phyloP scores from a whole-genome alignment of 2,797 vertebrate genomes.

The Nasua narica region DNA sequence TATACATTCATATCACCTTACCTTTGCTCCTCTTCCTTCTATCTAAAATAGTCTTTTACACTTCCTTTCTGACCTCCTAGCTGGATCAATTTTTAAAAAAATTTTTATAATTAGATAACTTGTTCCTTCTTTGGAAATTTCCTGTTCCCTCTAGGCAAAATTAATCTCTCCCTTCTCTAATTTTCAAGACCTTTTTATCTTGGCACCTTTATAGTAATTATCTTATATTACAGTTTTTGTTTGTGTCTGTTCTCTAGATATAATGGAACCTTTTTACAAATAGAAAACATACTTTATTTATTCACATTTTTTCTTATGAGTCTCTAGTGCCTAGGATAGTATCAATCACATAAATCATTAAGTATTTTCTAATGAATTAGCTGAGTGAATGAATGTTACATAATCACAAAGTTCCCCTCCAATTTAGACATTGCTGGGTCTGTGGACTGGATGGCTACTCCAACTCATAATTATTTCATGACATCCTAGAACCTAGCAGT shows the following conservation, averaged over 20 bases:
- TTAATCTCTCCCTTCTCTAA: neutral
- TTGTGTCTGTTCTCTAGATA: neutral
- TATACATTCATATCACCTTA: neutral
- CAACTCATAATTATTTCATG: neutral
- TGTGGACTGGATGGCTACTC: neutral
- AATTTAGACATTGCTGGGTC: neutral
- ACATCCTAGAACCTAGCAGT: neutral
- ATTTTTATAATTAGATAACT: neutral
- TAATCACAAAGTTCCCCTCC: neutral
- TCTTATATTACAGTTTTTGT: neutral
- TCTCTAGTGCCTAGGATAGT: neutral
- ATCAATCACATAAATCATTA: neutral
- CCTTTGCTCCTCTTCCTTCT: neutral
- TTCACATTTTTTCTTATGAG: neutral
- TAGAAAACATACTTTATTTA: neutral
- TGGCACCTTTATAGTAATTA: neutral
- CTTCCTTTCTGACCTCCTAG: neutral
- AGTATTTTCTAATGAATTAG: neutral
- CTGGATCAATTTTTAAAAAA: neutral
- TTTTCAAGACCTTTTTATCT: neutral
- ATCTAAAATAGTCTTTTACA: neutral
- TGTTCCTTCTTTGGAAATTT: neutral
- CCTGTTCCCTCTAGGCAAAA: neutral
- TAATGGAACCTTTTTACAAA: neutral
- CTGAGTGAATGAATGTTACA: neutral